These are phyloP conservation scores for Mesorhabditis spiculigera DNA, from an alignment of 2,888 invertebrate species.

Conservation along the genomic window DNA sequence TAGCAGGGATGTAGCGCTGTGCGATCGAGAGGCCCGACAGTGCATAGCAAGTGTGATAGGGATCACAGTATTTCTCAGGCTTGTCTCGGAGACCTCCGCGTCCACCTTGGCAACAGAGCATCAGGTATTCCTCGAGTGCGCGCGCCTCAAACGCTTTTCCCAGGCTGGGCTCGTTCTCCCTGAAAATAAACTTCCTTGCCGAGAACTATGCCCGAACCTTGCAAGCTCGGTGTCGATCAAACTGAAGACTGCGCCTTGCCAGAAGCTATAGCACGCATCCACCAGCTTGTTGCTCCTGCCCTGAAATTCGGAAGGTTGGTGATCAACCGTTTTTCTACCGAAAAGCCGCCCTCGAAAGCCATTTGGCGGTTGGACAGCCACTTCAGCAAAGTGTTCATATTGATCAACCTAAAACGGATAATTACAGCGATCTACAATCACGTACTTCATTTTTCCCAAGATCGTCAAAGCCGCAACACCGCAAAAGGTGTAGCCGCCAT, in stretches of 20 bases:
- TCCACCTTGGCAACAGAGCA: constrained; percentile 79
- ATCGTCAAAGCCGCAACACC: constrained; percentile 84
- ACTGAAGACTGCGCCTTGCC: constrained; percentile 88
- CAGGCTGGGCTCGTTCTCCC: constrained; percentile 7
- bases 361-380: constrained; percentile 86
- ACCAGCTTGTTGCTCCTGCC: constrained; percentile 96
- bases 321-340: constrained; percentile 47
- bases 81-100: constrained; percentile 89
- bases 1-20: constrained; percentile 67
- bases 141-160: constrained; percentile 32
- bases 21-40: constrained; percentile 89
- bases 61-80: constrained; percentile 85
- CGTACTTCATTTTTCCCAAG: constrained; percentile 64
- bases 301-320: constrained; percentile 59
- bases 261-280: constrained; percentile 97
- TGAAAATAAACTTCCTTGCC: constrained; percentile 5
- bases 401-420: constrained; percentile 32
- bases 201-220: constrained; percentile 15
- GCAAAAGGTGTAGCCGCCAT: constrained; percentile 99
- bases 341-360: constrained; percentile 88
- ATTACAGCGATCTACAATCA: constrained; percentile 12
- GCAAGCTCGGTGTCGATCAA: constrained; percentile 38
- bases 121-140: constrained; percentile 86
- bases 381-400: constrained; percentile 25
- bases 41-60: constrained; percentile 95